phyloP scores from a whole-genome alignment of 2,113 vertebrate genomes.

The Calonectris borealis region DNA sequence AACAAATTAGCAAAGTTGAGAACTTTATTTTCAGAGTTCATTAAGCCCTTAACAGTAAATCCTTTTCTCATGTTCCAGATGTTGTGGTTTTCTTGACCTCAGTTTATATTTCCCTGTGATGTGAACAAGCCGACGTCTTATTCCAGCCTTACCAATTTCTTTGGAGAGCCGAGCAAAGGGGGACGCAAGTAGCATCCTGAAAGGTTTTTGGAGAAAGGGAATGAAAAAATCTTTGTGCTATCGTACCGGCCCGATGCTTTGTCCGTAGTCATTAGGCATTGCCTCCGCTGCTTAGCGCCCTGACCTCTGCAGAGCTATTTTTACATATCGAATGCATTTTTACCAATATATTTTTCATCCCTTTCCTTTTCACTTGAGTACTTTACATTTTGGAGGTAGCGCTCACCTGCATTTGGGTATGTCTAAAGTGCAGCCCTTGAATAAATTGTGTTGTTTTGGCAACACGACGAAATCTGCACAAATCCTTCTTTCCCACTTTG shows the following conservation, averaged over 20 bases:
- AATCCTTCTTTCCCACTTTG: neutral
- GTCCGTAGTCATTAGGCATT: neutral
- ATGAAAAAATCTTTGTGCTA: neutral
- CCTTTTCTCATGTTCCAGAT: slow-evolving; percentile 80
- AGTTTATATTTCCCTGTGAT: slow-evolving; percentile 70
- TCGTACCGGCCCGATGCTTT: neutral
- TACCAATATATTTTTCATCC: slow-evolving; percentile 26
- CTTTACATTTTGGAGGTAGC: slow-evolving; percentile 3
- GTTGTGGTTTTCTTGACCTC: slow-evolving; percentile 77
- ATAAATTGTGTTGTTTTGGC: slow-evolving; percentile 42
- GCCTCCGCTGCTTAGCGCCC: neutral
- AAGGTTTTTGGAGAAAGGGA: neutral
- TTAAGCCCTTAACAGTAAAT: slow-evolving; percentile 79
- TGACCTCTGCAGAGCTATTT: slow-evolving; percentile 23
- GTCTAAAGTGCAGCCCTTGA: neutral
- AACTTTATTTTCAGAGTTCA: slow-evolving; percentile 82
- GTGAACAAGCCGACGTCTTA: slow-evolving; percentile 52
- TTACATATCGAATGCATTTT: slow-evolving; percentile 4
- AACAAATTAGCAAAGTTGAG: slow-evolving; percentile 78
- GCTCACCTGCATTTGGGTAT: neutral
- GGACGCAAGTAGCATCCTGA: neutral
- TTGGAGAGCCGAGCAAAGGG: neutral
- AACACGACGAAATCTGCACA: neutral
- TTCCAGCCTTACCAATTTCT: neutral
- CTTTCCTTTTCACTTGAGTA: neutral